Evolutionary conservation across 1,140 invertebrate genomes (phyloP), one percentile per base, ranked within the genome.

Genomic region (Pentalonia nigronervosa): DNA sequence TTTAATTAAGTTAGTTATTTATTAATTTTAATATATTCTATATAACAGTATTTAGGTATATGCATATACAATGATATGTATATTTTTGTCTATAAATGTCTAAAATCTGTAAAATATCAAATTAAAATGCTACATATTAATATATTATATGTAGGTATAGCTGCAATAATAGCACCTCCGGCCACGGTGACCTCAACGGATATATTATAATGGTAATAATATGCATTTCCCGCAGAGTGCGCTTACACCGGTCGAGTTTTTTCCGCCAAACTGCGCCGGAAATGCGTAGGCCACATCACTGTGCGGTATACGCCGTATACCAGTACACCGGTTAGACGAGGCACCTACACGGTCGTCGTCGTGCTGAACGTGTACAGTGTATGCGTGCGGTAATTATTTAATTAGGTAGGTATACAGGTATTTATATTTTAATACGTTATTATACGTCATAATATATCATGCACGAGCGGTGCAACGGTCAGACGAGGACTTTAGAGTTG

Each of bases 261-360:
- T 76, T 76, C 60, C n/a, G 60, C 60, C 60, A 76, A 76, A 76
- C 60, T 76, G n/a, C 60, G n/a, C 60, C 60, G 60, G 60, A 76
- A 76, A 76, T 76, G 60, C 60, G 60, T 76, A 76, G 60, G 60
- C 60, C n/a, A 76, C 60, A 76, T 76, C n/a, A 76, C 60, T 34
- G 60, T 76, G 60, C 60, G 30, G 60, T 76, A 76, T 67, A 67
- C 60, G 60, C 30, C 30, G 30, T n/a, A 60, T 14, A 67, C 30
- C 30, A 67, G 30, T 67, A 76, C 60, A 76, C 60, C 60, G 60
- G 30, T 76, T 14, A 4, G 60, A 76, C 60, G n/a, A 76, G 60
- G 60, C 60, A 76, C 60, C 60, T 76, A 76, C 60, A 76, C 60
- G 60, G 60, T n/a, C 60, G 30, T 67, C 30, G n/a, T 76, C 30